Conservation (phyloP, 2,797 vertebrate species). For the Takifugu rubripes region DNA sequence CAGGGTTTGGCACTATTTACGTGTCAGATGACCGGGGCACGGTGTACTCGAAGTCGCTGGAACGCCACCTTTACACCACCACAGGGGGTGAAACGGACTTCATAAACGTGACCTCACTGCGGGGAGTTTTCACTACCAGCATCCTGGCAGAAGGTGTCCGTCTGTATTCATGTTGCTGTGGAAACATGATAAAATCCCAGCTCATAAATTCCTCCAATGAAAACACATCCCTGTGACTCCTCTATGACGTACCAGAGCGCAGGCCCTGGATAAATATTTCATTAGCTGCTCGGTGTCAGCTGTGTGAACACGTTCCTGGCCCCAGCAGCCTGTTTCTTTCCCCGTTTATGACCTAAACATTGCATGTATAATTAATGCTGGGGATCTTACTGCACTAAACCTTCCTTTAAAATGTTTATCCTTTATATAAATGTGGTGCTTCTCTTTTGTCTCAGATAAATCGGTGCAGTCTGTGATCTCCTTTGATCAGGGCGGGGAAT, state of each 20-base stretch:
- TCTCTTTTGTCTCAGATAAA: constrained; percentile 72
- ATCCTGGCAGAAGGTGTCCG: constrained; percentile 82
- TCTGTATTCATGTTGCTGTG: constrained; percentile 1
- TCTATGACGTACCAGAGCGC: constrained; percentile 45
- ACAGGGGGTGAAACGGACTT: constrained; percentile 91
- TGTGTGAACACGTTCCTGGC: constrained; percentile 4
- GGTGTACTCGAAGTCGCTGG: constrained; percentile 91
- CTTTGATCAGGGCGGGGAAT: constrained; percentile 91
- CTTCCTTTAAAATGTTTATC: neutral
- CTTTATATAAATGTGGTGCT: neutral
- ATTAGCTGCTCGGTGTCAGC: constrained; percentile 56
- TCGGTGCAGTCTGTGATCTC: constrained; percentile 90
- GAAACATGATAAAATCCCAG: constrained; percentile 17
- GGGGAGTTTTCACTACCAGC: constrained; percentile 90
- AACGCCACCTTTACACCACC: constrained; percentile 88
- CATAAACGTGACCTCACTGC: constrained; percentile 91
- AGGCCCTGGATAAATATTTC: constrained; percentile 56
- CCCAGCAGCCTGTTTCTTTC: neutral
- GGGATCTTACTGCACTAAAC: neutral
- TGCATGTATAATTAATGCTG: too few relatives aligned
- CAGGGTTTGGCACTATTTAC: constrained; percentile 89
- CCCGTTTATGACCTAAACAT: neutral
- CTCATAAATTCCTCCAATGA: constrained; percentile 32
- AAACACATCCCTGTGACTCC: constrained; percentile 29
- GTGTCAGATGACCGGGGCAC: constrained; percentile 90